phyloP scores from a whole-genome alignment of 2,888 invertebrate species.

The Glaucopsyche alexis region DNA sequence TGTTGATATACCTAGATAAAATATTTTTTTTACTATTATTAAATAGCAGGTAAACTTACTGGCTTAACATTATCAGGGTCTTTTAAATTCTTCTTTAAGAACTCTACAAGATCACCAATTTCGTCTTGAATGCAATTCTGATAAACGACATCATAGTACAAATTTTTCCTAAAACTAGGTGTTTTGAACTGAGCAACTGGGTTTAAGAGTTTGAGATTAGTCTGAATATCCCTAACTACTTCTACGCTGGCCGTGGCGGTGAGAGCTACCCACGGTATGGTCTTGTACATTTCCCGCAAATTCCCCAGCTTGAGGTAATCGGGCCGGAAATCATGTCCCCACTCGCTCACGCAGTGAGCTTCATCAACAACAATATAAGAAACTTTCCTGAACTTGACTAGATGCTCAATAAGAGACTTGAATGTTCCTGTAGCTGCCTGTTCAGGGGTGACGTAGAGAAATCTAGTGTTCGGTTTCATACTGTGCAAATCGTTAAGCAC shows the following conservation, averaged over 20 bases:
- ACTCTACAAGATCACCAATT: conserved; percentile 87
- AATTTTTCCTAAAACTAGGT: conserved; percentile 94
- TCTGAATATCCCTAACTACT: conserved; percentile 91
- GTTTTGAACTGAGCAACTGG: conserved; percentile 88
- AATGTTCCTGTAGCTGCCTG: conserved; percentile 91
- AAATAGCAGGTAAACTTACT: conserved; percentile 54
- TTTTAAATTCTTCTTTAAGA: conserved; percentile 84
- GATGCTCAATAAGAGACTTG: conserved; percentile 83
- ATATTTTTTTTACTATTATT: background rate
- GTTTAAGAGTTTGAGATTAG: conserved; percentile 84
- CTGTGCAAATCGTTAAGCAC: conserved; percentile 89
- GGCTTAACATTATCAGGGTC: conserved; percentile 74
- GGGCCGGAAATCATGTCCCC: conserved; percentile 99
- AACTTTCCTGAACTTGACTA: conserved; percentile 87
- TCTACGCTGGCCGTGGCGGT: conserved; percentile 94
- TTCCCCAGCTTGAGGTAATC: conserved; percentile 94
- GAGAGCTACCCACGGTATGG: conserved; percentile 92
- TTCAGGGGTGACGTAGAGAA: conserved; percentile 98
- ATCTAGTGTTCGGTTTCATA: conserved; percentile 86
- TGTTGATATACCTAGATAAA: background rate
- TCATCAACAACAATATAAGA: conserved; percentile 97
- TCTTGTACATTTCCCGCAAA: conserved; percentile 77
- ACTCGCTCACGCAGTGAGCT: conserved; percentile 98
- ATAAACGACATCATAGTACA: conserved; percentile 96
- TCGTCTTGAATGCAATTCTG: conserved; percentile 91